These are phyloP conservation scores for Tachystola acroxantha DNA, from an alignment of 2,888 invertebrate genomes.

Conservation along the genomic window DNA sequence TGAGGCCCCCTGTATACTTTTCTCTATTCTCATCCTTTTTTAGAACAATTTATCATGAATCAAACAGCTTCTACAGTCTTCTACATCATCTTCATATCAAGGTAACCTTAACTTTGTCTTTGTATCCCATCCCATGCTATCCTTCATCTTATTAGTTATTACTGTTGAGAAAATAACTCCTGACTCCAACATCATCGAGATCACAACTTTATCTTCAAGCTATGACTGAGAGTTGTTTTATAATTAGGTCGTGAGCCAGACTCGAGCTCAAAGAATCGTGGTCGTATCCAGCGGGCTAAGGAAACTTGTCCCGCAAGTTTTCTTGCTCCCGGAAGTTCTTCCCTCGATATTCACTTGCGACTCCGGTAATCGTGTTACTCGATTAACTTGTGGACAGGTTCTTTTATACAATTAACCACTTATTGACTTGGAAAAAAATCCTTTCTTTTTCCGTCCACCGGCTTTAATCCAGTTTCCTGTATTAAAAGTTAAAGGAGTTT, in stretches of 20 bases:
- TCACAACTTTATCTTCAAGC: too few species aligned
- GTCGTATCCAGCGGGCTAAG: conserved; percentile 12
- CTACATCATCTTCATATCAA: too few species aligned
- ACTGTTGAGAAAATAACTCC: too few species aligned
- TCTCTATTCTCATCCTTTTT: too few species aligned
- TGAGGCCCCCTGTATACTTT: too few species aligned
- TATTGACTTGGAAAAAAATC: conserved; percentile 34
- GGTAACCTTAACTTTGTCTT: too few species aligned
- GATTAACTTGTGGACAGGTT: conserved; percentile 63
- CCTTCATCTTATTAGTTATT: too few species aligned
- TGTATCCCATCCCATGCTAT: too few species aligned
- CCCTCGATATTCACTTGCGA: conserved; percentile 56
- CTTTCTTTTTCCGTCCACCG: not conserved
- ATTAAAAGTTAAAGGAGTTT: not conserved
- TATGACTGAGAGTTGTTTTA: not conserved
- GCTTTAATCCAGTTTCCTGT: conserved; percentile 4
- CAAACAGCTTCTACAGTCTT: too few species aligned
- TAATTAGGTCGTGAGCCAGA: not conserved
- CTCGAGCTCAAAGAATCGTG: conserved; percentile 4
- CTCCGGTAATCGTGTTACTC: conserved; percentile 56
- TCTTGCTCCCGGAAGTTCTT: conserved; percentile 31
- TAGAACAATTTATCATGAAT: too few species aligned
- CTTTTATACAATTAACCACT: conserved; percentile 60
- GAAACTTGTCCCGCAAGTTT: conserved; percentile 27
- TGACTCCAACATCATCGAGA: too few species aligned